Evolutionary conservation across 2,888 invertebrate species (phyloP).

Genomic region (Gymnocheta viridis): DNA sequence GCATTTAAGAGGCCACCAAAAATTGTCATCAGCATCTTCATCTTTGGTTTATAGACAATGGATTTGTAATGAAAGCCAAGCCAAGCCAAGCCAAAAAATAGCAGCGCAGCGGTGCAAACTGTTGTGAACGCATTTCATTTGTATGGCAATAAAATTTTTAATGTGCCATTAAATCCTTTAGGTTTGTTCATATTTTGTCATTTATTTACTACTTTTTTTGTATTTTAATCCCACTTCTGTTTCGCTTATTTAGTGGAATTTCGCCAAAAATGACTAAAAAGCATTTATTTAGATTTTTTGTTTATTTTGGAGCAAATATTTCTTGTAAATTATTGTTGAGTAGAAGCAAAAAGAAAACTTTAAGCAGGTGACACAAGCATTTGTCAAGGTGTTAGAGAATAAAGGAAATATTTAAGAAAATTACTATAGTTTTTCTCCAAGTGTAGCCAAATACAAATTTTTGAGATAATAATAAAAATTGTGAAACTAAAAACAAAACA

Average conservation of each 20-base stretch:
- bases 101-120: conserved; percentile 1
- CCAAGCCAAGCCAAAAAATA: too few relatives aligned
- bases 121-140: conserved; percentile 45
- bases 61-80: conserved; percentile 59
- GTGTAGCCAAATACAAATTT: neutral
- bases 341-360: conserved; percentile 35
- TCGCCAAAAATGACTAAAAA: conserved; percentile 62
- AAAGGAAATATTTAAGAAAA: conserved; percentile 27
- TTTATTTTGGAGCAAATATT: conserved; percentile 43
- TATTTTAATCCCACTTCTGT: conserved; percentile 18
- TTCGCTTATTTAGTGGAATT: conserved; percentile 66
- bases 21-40: conserved; percentile 62
- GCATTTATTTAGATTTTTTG: neutral
- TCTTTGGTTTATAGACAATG: conserved; percentile 67
- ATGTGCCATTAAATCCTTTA: conserved; percentile 81
- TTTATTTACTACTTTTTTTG: conserved; percentile 52
- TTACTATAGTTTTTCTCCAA: conserved; percentile 14
- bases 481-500: too few relatives aligned
- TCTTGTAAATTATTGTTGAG: conserved; percentile 58
- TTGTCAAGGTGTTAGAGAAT: conserved; percentile 47
- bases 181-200: conserved; percentile 65
- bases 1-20: conserved; percentile 57
- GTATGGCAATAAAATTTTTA: conserved; percentile 80
- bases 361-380: conserved; percentile 37
- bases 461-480: neutral